These are phyloP conservation scores for Porites lutea DNA, from an alignment of 64 coral and sea anemone species.

Conservation along the genomic window DNA sequence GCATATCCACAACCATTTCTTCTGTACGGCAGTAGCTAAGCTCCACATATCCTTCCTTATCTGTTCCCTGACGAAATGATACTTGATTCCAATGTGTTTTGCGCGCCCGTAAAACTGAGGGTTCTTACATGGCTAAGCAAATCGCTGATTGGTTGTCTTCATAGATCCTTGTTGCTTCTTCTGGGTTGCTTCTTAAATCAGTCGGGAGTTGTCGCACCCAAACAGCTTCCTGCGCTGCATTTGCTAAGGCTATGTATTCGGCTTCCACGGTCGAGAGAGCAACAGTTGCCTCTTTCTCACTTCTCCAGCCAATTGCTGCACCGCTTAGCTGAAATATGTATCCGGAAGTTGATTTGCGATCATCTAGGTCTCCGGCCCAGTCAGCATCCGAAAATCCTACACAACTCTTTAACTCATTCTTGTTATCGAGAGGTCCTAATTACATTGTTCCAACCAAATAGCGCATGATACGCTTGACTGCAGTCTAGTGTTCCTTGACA, in stretches of 20 bases:
- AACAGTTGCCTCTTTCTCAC: slow-evolving; percentile 46
- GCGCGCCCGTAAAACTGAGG: slow-evolving; percentile 53
- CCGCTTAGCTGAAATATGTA: slow-evolving; percentile 49
- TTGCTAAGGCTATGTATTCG: slow-evolving; percentile 49
- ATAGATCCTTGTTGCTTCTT: slow-evolving; percentile 21
- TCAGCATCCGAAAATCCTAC: slow-evolving; percentile 65
- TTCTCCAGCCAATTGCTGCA: slow-evolving; percentile 60
- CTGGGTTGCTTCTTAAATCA: slow-evolving; percentile 3
- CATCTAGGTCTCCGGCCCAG: slow-evolving; percentile 63
- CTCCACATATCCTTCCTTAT: slow-evolving; percentile 26
- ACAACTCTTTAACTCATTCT: slow-evolving; percentile 22
- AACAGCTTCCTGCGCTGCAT: slow-evolving; percentile 30
- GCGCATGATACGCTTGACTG: slow-evolving; percentile 52
- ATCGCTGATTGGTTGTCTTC: slow-evolving; percentile 68
- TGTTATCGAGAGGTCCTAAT: slow-evolving; percentile 12
- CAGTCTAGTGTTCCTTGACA: slow-evolving; percentile 35
- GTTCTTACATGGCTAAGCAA: slow-evolving; percentile 15
- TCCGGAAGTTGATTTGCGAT: slow-evolving; percentile 63
- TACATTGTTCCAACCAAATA: slow-evolving; percentile 35
- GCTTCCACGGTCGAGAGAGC: slow-evolving; percentile 12
- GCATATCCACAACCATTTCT: slow-evolving; percentile 66
- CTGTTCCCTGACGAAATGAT: slow-evolving; percentile 60
- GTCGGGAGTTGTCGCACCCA: slow-evolving; percentile 30
- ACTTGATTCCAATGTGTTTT: slow-evolving; percentile 38
- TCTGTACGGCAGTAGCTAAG: slow-evolving; percentile 41